A percentile compares a stretch with the other conserved stretches of the same genome.
phyloP scores from a whole-genome alignment of 1,140 invertebrate genomes.

The Ceratoteleas bidentatus region DNA sequence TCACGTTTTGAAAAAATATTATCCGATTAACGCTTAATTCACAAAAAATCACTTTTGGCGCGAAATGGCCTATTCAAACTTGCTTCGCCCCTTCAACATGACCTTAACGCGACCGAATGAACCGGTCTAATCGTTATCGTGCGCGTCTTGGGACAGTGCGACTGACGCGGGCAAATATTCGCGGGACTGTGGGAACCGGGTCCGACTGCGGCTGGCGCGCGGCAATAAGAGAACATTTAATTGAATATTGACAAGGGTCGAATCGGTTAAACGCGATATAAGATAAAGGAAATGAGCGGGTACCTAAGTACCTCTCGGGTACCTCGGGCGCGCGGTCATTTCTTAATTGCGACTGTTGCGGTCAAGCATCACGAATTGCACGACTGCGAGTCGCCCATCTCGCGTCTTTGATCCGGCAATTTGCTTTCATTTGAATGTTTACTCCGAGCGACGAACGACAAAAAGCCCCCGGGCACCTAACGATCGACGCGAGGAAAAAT shows the following conservation, averaged over 20 bases:
- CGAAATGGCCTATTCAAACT: too few relatives aligned
- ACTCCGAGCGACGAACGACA: slow-evolving; percentile 3
- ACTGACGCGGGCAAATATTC: slow-evolving; percentile 21
- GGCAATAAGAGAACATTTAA: slow-evolving; percentile 39
- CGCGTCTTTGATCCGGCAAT: slow-evolving; percentile 2
- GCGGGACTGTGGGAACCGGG: slow-evolving; percentile 28
- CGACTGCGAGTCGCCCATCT: slow-evolving; percentile 22
- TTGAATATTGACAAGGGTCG: slow-evolving; percentile 50
- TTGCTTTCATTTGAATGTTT: slow-evolving; percentile 2
- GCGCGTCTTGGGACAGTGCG: background rate
- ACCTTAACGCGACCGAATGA: too few relatives aligned
- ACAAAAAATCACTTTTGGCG: too few relatives aligned
- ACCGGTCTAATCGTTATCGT: too few relatives aligned
- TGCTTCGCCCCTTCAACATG: too few relatives aligned
- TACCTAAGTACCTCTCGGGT: slow-evolving; percentile 18
- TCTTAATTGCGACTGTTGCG: slow-evolving; percentile 53
- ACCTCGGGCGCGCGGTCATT: slow-evolving; percentile 22
- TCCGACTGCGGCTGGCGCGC: slow-evolving; percentile 7
- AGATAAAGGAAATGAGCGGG: slow-evolving; percentile 40
- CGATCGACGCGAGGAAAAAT: background rate
- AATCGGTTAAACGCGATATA: slow-evolving; percentile 41
- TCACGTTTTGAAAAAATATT: too few relatives aligned
- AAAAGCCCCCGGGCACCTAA: background rate
- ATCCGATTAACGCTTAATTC: too few relatives aligned
- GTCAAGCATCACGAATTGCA: slow-evolving; percentile 45